Percentiles rank a stretch among this genome's conserved stretches.
Evolutionary conservation across 2,113 vertebrate species (phyloP).

Genomic region (Pogona vitticeps): DNA sequence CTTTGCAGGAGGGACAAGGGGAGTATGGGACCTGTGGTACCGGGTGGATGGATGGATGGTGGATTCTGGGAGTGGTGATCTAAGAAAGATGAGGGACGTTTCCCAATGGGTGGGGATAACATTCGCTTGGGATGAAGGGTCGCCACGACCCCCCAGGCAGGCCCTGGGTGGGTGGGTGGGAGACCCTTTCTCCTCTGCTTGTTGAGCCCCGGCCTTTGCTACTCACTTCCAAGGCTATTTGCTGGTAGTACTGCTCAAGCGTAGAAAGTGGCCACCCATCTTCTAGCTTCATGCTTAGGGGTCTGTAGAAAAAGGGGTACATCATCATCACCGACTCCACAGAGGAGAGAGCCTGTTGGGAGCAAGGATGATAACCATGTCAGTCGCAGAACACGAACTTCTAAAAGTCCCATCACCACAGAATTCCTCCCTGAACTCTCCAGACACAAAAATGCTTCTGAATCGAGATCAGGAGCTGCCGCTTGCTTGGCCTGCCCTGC

Average conservation of each 20-base stretch:
- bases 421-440: too few species aligned
- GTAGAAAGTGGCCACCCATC: slow-evolving; percentile 77
- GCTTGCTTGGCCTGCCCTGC: too few species aligned
- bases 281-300: slow-evolving; percentile 70
- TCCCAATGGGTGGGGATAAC: too few species aligned
- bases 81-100: neutral
- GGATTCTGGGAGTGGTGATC: too few species aligned
- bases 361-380: neutral
- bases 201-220: too few species aligned
- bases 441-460: too few species aligned
- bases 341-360: slow-evolving; percentile 81
- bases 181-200: neutral
- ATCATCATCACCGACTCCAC: slow-evolving; percentile 81
- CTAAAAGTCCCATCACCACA: too few species aligned
- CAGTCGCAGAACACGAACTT: too few species aligned
- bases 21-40: neutral
- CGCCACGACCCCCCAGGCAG: too few species aligned
- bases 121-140: neutral
- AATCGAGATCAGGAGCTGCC: too few species aligned
- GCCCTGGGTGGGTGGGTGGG: neutral
- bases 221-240: slow-evolving; percentile 77
- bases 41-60: too few species aligned
- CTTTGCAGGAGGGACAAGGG: neutral
- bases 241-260: slow-evolving; percentile 71
- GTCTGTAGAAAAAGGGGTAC: slow-evolving; percentile 90